These are phyloP conservation scores for Caprella mutica DNA, from an alignment of 2,888 invertebrate species.

Conservation along the genomic window DNA sequence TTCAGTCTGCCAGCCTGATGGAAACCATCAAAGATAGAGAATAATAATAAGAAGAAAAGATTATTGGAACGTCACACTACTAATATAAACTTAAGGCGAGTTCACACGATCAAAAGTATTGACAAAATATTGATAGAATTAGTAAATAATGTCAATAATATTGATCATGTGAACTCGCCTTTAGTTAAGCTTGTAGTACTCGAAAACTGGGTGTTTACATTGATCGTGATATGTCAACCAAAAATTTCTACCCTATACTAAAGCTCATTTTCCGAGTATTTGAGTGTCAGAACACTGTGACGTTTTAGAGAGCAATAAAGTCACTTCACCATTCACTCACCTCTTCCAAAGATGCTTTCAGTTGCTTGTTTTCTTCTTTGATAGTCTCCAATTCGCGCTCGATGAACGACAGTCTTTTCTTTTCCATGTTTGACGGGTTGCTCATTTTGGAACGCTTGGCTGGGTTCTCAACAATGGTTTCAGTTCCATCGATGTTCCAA, in stretches of 20 bases:
- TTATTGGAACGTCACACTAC: too few relatives aligned
- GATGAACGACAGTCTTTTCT: constrained; percentile 4
- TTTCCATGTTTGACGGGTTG: constrained; percentile 10
- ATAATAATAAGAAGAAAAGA: too few relatives aligned
- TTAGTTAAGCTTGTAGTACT: too few relatives aligned
- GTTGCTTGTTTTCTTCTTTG: constrained; percentile 25
- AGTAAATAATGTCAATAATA: too few relatives aligned
- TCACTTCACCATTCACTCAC: too few relatives aligned
- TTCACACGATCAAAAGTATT: too few relatives aligned
- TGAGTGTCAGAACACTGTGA: not conserved
- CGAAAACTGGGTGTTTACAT: too few relatives aligned
- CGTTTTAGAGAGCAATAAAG: not conserved
- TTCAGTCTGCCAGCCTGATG: constrained; percentile 24
- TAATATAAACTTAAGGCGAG: too few relatives aligned
- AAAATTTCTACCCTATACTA: too few relatives aligned
- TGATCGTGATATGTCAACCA: too few relatives aligned
- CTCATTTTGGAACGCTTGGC: constrained; percentile 6
- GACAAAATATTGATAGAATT: not conserved
- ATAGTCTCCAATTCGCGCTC: constrained; percentile 14
- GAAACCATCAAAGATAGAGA: not conserved
- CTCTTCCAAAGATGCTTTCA: constrained; percentile 27
- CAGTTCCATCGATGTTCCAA: constrained; percentile 29
- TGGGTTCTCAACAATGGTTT: constrained; percentile 29
- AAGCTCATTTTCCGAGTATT: too few relatives aligned
- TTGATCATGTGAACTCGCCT: too few relatives aligned